Evolutionary conservation across 2,888 invertebrate species (phyloP), one percentile per base, ranked within the genome.

Genomic region (Halictus ligatus): DNA sequence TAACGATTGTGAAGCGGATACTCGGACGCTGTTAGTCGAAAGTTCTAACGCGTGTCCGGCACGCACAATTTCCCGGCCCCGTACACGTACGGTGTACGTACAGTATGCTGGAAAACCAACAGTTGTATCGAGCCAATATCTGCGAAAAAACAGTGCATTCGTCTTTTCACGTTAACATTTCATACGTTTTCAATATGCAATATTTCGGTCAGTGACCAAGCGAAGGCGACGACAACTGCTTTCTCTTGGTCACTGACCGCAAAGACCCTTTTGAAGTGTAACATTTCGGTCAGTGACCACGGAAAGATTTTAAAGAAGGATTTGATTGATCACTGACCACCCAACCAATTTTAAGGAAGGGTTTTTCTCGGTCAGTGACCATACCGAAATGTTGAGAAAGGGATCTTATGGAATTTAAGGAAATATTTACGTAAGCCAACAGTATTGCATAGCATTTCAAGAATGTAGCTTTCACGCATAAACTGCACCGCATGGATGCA

Each of bases 1-100:
- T 86, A 86, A 86, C 85, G 85, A 86, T 86, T 81, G 81, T 78
- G 69, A 78, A 80, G 40, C 78, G 71, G 71, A 76, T 35, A 81
- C 81, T 50, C 71, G 43, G 29, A 50, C 75, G 67, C 54, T 58
- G 84, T 50, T 76, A 72, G 67, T 80, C 80, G 84, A 76, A 80
- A 85, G 75, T 85, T 74, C 76, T 71, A 58, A 79, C 69, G 73
- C 84, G 84, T 60, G 73, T 69, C 58, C 54, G 74, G 54, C 43
- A 75, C 71, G 78, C 75, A 80, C 60, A 79, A 84, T 84, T 79
- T 84, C 77, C 43, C 79, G 60, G 21, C 8, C 46, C 35, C 13
- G 35, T 21, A 40, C 40, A 6, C 21, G 21, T 21, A 64, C 43
- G 50, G 60, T 71, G 21, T 18, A 21, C 18, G 67, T 10, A 67